phyloP scores from a whole-genome alignment of 64 coral and sea anemone species.

The Anthopleura sola region DNA sequence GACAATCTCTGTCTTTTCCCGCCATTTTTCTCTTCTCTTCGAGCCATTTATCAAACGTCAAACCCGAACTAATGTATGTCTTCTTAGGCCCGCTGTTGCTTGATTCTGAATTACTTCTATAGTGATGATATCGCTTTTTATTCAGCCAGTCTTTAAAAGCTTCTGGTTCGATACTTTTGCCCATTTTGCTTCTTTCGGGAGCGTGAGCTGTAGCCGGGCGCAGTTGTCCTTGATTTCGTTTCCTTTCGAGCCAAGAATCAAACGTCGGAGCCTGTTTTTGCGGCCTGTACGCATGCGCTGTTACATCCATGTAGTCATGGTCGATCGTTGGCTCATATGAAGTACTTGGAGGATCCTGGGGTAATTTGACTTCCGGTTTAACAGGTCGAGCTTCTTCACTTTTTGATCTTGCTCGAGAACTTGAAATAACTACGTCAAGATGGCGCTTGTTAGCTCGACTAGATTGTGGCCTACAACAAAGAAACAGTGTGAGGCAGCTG shows the following conservation, averaged over 20 bases:
- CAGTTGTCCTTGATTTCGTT: constrained; percentile 51
- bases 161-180: constrained; percentile 78
- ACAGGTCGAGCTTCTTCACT: neutral
- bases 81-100: constrained; percentile 33
- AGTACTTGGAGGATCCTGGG: neutral
- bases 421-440: constrained; percentile 36
- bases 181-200: constrained; percentile 51
- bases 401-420: constrained; percentile 10
- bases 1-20: constrained; percentile 19
- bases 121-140: constrained; percentile 39
- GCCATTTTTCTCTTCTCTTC: constrained; percentile 52
- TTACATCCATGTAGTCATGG: constrained; percentile 23
- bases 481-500: neutral
- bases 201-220: constrained; percentile 24
- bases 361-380: neutral
- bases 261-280: constrained; percentile 49
- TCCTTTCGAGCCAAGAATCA: constrained; percentile 77
- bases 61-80: constrained; percentile 59
- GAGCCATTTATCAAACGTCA: constrained; percentile 88
- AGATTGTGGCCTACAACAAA: neutral
- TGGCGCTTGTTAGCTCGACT: constrained; percentile 14
- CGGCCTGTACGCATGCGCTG: constrained; percentile 33
- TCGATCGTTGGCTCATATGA: neutral
- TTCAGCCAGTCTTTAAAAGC: constrained; percentile 78
- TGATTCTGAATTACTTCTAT: constrained; percentile 43